Base-by-base conservation (phyloP, 2,113 vertebrate species). In the Thunnus thynnus region DNA sequence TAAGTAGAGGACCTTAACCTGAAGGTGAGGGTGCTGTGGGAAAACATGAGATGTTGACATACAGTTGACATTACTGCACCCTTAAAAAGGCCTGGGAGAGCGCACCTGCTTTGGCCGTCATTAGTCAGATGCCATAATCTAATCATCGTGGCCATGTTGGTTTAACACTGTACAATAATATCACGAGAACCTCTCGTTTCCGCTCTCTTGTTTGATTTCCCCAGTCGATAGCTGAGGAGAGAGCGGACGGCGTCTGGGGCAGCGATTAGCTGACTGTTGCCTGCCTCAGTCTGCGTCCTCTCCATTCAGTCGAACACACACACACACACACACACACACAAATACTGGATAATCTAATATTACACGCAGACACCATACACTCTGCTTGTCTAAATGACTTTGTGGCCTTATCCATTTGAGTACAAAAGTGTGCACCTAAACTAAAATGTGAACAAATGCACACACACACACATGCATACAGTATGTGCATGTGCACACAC, bases 141-240 rank as follows among this genome's bases (percentile, higher is more conserved):
- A 93, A 92, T 92, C 82, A 62, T n/a, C 44, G 44, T n/a, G 71
- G 64, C 77, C 47, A 72, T 93, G 86, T 93, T 90, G 74, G 68
- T 93, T 92, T 90, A 91, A 91, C 84, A 81, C 73, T 30, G 65
- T 55, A 61, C 44, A 80, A 67, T 68, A 76, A 78, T 76, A 89
- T 84, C 54, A 67, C 7, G 18, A 63, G 65, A 72, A 76, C 57
- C 48, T 88, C 22, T 77, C 54, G 20, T 76, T 87, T 78, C 85
- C 58, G 58, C 73, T 75, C 55, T 2, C 55, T 67, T 81, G 84
- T 81, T 87, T 88, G 77, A 90, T 90, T 84, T 91, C 68, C 80
- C 73, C 41, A 73, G 69, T 51, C 6, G 75, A 87, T 89, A 85
- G 68, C 69, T 27, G 41, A 71, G 54, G 64, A 46, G 71, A 82